phyloP scores from a whole-genome alignment of 2,113 vertebrate genomes.

The Hippocampus abdominalis region DNA sequence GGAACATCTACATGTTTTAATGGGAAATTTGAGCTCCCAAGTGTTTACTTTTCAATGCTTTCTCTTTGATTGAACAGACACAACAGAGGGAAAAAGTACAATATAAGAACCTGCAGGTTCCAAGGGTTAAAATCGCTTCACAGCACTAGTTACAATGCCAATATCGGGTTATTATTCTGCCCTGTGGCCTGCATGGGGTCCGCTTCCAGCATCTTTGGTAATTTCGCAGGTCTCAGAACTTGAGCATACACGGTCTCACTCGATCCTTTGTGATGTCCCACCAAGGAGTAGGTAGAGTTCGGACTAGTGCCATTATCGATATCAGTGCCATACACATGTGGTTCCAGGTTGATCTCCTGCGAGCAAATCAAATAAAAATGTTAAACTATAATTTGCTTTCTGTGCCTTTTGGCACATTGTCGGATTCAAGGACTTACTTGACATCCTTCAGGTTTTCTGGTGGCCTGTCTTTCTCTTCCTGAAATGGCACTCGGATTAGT shows the following conservation, averaged over 20 bases:
- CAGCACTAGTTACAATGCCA: neutral
- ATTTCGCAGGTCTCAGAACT: neutral
- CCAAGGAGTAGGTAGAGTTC: conserved; percentile 8
- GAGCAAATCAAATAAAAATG: neutral
- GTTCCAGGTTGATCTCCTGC: accelerated
- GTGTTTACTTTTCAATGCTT: no score
- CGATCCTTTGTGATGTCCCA: neutral
- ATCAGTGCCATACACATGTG: neutral
- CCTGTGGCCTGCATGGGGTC: neutral
- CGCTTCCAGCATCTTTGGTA: no score
- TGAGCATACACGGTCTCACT: conserved; percentile 8
- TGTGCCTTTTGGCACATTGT: neutral
- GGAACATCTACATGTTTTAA: no score
- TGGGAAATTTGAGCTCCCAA: no score
- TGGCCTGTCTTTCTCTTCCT: neutral
- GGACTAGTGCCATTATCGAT: neutral
- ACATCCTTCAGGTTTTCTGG: neutral
- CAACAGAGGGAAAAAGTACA: no score
- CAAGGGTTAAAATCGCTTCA: no score
- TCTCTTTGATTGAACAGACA: no score
- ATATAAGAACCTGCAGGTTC: no score
- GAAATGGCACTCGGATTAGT: no score
- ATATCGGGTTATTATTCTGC: neutral
- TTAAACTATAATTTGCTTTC: neutral
- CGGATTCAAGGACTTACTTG: neutral